These are phyloP conservation scores for Buathra laborator DNA, from an alignment of 2,888 invertebrate genomes.

Conservation along the genomic window DNA sequence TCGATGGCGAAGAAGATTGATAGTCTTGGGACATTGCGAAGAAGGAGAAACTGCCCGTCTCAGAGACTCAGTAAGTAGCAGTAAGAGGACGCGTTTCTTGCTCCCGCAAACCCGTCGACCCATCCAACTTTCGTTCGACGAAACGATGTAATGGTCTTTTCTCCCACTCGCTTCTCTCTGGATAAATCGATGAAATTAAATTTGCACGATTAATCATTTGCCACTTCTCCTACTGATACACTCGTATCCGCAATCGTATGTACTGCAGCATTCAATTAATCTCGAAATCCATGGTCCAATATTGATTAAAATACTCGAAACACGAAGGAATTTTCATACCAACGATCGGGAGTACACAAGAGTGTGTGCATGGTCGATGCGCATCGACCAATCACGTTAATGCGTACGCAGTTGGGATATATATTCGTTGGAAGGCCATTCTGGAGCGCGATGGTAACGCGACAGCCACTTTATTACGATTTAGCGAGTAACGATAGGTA, in stretches of 20 bases:
- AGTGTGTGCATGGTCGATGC: slow-evolving; percentile 43
- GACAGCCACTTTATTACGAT: slow-evolving; percentile 77
- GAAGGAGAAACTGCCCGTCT: slow-evolving; percentile 28
- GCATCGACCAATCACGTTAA: slow-evolving; percentile 77
- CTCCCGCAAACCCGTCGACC: slow-evolving; percentile 37
- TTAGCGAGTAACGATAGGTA: slow-evolving; percentile 57
- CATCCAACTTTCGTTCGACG: slow-evolving; percentile 52
- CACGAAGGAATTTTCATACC: slow-evolving; percentile 19
- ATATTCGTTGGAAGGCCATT: slow-evolving; percentile 76
- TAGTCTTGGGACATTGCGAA: slow-evolving; percentile 35
- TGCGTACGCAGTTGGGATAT: slow-evolving; percentile 72
- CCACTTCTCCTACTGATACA: slow-evolving; percentile 28
- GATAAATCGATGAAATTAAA: slow-evolving; percentile 57
- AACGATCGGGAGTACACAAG: neutral
- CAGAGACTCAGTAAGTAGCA: slow-evolving; percentile 37
- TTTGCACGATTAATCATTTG: slow-evolving; percentile 53
- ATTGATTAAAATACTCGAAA: slow-evolving; percentile 17
- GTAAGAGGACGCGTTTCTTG: slow-evolving; percentile 44
- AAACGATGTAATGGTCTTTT: slow-evolving; percentile 46
- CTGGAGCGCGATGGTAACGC: slow-evolving; percentile 75
- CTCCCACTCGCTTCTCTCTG: neutral
- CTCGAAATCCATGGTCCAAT: slow-evolving; percentile 5
- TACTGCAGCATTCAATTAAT: slow-evolving; percentile 27
- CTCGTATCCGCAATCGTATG: slow-evolving; percentile 28
- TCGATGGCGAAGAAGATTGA: slow-evolving; percentile 63